Base-by-base conservation (phyloP, 2,888 invertebrate species). In the Ochlodes sylvanus region DNA sequence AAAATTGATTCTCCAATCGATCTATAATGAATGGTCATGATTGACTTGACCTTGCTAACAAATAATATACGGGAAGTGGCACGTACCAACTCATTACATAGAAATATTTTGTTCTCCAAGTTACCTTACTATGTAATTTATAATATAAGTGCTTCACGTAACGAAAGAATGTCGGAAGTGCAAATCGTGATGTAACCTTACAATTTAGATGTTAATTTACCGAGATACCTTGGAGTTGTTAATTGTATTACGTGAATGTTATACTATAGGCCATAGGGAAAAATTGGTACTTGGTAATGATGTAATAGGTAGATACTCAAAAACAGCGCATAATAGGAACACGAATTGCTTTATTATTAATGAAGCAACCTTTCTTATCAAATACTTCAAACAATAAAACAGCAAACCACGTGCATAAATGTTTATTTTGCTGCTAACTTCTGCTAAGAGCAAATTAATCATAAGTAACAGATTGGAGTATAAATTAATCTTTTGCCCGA, bases 31-130 rank as follows among this genome's bases (percentile, higher is more conserved):
- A 52, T 21, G 14, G 21, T 44, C 55, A 44, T 63, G 55, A 55
- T 55, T 32, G 55, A 63, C 50, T 52, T 19, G 27, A 55, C 63
- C 63, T 63, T 56, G 63, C 12, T 15, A 44, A 17, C 42, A 63
- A 54, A 19, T 17, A 52, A 62, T 55, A 52, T 34, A 42, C 44
- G 55, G 55, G 63, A 55, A 44, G 55, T 44, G 32, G 55, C 55
- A 34, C 55, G n/a, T 55, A 55, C 55, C 2, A 44, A 47, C 50
- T 19, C 19, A 50, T 50, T 50, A 52, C 21, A 7, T 14, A 52
- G 2, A 21, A 52, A 52, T 17, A 52, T 52, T 21, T 50, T 19
- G 50, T 9, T 50, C 50, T 50, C 50, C 9, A 17, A 47, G 9
- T 7, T 47, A 47, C 15, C 15, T 15, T 17, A 15, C 44, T 47